A percentile compares a stretch with the other conserved stretches of the same genome.
Evolutionary conservation across 2,797 vertebrate species (phyloP).

Genomic region (Lithobates pipiens): DNA sequence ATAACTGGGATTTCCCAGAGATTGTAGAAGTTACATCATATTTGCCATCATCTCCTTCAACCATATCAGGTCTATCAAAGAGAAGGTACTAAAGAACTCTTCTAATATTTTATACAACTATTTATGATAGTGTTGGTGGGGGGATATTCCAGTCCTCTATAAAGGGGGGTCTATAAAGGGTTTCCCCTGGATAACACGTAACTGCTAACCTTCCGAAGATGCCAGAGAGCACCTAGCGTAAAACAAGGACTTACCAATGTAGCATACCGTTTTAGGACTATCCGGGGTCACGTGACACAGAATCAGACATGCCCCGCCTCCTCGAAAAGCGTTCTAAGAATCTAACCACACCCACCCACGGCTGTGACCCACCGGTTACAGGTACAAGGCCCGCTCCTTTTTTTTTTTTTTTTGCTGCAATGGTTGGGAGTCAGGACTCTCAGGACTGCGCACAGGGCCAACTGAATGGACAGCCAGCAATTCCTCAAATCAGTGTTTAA

Average conservation of each 20-base stretch:
- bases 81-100: background rate
- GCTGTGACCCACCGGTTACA: background rate
- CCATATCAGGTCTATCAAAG: no score
- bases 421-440: background rate
- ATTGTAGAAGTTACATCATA: no score
- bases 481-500: slow-evolving; percentile 35
- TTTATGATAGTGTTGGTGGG: background rate
- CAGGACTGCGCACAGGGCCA: slow-evolving; percentile 13
- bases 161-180: no score
- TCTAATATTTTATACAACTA: background rate
- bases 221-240: background rate
- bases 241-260: background rate
- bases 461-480: background rate
- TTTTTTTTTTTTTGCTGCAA: background rate
- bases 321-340: no score
- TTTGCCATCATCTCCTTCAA: no score
- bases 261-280: background rate
- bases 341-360: background rate
- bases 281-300: background rate
- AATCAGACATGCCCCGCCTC: background rate
- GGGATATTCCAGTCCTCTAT: no score
- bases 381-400: background rate
- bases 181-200: background rate
- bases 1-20: no score
- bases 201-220: background rate